Base-by-base conservation (phyloP, 2,113 vertebrate species). In the Rhodinocichla rosea region DNA sequence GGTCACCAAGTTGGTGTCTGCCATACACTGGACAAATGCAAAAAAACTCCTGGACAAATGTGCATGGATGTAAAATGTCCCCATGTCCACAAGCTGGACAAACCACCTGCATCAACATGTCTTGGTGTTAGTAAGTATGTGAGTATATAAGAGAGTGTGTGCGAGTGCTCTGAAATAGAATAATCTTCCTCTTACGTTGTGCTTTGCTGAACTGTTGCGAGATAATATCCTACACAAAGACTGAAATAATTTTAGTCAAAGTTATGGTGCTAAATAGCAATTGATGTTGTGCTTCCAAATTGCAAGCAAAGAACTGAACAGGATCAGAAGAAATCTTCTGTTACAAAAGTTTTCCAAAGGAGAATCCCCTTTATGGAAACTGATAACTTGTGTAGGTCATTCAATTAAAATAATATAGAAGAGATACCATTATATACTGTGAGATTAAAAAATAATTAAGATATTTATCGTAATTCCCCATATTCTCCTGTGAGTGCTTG, bases 241-340 rank as follows among this genome's bases (percentile, higher is more conserved):
- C 2, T 50, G 33, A 40, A 86, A 65, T 30, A 0, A 2, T 22
- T 86, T 82, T 21, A 55, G 9, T 55, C 10, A 69, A 78, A 89
- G 56, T 74, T 64, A 32, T 8, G 62, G 11, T 50, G 13, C 13
- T 69, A 7, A 79, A 12, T 35, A 17, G 2, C n/a, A 86, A 44
- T 20, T 26, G 18, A 11, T 33, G 7, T 3, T 60, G 4, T 0
- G 0, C 8, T 74, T 22, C 19, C 45, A 65, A 59, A n/a, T 6
- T n/a, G 5, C 11, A 18, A 55, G 11, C 2, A 2, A 24, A 40
- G 16, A 69, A 60, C 1, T 26, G 63, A 37, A 23, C 3, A 73
- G 15, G 27, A 49, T 64, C 12, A 50, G 22, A 78, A 74, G 28
- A 74, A 78, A 30, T 44, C 5, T 55, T 69, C 15, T 57, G 2